Base-by-base conservation (phyloP, 2,888 invertebrate species). In the Agrypnus murinus region DNA sequence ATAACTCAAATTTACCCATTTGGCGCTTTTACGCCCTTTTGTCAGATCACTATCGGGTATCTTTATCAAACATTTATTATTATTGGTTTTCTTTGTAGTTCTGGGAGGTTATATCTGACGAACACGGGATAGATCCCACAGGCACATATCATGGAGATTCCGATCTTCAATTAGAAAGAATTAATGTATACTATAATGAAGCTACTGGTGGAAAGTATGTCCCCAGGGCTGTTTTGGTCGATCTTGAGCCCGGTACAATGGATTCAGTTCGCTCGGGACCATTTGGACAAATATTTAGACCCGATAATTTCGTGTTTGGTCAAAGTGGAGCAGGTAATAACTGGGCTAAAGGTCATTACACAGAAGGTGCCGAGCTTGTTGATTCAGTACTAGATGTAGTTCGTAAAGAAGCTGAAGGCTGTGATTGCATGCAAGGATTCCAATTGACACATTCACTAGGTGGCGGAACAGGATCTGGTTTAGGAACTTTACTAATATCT, bases 401-500 rank as follows among this genome's bases (percentile, higher is more conserved):
- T n/a, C n/a, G n/a, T n/a, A n/a, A n/a, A n/a, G n/a, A n/a, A n/a
- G n/a, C n/a, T n/a, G n/a, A n/a, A n/a, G n/a, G n/a, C n/a, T n/a
- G n/a, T n/a, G n/a, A n/a, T n/a, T 97, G 97, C 80, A 88, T 94
- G 57, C 95, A 95, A 87, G 97, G 98, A 80, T 96, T 96, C 91
- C 96, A 96, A 87, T 89, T 96, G 86, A 95, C 95, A 50, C 36
- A 36, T 36, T 36, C 36, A 7, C 36, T 36, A 10, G 36, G 36
- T 10, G 10, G 36, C 7, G 36, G 7, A 36, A 10, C 10, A 36
- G 36, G 98, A 15, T 97, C 97, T 79, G 98, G 98, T 75, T 94
- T 98, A 94, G 97, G 98, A 78, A 98, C 98, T 71, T 89, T 98
- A 71, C 90, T 98, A n/a, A n/a, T n/a, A n/a, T n/a, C n/a, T n/a